Conservation (phyloP, 2,113 vertebrate species). For the Cichladusa arquata region DNA sequence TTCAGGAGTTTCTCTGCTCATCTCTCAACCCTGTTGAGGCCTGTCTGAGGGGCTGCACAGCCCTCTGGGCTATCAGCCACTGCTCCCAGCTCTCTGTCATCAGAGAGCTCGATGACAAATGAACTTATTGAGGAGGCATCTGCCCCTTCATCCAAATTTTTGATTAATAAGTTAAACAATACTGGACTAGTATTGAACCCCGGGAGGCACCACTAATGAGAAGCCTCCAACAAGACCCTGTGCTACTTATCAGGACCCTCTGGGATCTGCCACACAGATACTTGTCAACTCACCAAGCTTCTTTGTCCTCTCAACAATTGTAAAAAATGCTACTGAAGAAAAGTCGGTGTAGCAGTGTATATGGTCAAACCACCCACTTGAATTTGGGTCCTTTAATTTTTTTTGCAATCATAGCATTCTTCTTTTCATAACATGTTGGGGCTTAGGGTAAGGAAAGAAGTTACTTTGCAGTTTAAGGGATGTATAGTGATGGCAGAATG, state of each 20-base stretch:
- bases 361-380: not conserved
- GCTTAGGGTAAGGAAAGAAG: not conserved
- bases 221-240: not conserved
- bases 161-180: not conserved
- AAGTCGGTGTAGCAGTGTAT: not conserved
- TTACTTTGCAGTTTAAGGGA: not conserved
- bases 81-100: not conserved
- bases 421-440: not conserved
- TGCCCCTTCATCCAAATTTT: not conserved
- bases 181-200: not conserved
- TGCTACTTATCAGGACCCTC: not conserved
- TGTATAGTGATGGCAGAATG: not conserved
- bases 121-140: not conserved
- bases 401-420: not conserved
- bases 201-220: rapidly evolving
- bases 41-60: not conserved
- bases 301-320: not conserved
- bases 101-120: too few relatives aligned
- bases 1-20: rapidly evolving
- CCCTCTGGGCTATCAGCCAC: rapidly evolving
- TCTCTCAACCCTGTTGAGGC: rapidly evolving
- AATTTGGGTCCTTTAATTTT: not conserved
- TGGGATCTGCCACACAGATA: not conserved
- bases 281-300: not conserved
- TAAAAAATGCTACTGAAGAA: not conserved